Evolutionary conservation across 2,888 invertebrate genomes (phyloP), one percentile per base, ranked within the genome.

Genomic region (Trissoscelio sp.): DNA sequence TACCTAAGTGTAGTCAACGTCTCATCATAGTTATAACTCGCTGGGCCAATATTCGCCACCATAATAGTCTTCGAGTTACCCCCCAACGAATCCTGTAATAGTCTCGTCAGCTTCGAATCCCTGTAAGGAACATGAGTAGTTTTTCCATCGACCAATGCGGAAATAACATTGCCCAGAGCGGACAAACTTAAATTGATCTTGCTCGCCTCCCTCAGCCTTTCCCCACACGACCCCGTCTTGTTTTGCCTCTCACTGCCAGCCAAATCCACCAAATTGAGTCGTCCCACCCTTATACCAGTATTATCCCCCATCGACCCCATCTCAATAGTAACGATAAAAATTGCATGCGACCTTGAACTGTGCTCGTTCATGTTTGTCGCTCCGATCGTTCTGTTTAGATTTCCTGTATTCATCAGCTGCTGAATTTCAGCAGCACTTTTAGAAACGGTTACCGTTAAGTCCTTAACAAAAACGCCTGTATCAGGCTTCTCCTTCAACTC

Each of bases 11-110:
- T 99, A 31, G 98, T 98, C 86, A 99, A 92, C 1, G 98, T 98
- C 92, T 99, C 99, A 88, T 99, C 99, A 92, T 97, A 99, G 92
- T 99, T 99, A 92, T 97, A 98, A 85, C 96, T 96, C 16, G 99
- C 99, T 22, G 99, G 99, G 0, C 99, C 99, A 88, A 99, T 96
- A 92, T 99, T 99, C 7, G 99, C 99, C 67, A 99, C 97, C 99
- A 99, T 99, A 69, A 99, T 97, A 0, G 99, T 99, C 92, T 98
- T 98, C 48, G 99, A 98, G 93, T 99, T 99, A 7, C 99, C 99
- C 72, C 99, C 99, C 51, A 99, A 93, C 0, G 99, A 99, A 92
- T 99, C 99, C 93, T 99, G 99, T 77, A 99, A 93, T 69, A 99
- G 93, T 64, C 99, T 94, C 6, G 99, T 99, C 73, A 99, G 93